Percentiles rank a stretch among this genome's conserved stretches.
phyloP scores from a whole-genome alignment of 2,888 invertebrate genomes.

The Pammene aurita region DNA sequence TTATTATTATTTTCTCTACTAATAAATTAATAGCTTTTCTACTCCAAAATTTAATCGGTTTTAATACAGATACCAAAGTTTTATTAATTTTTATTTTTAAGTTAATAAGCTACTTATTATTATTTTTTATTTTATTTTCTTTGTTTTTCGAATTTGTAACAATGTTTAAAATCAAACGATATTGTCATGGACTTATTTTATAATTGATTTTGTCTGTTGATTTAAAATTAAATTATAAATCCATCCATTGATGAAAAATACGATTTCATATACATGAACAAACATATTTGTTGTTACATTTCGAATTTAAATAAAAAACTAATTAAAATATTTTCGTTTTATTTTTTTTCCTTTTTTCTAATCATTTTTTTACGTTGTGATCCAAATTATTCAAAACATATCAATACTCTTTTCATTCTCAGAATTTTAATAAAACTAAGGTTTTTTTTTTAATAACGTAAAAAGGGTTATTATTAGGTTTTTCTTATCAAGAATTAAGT shows the following conservation, averaged over 20 bases:
- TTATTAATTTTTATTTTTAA: conserved; percentile 77
- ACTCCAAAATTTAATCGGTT: conserved; percentile 80
- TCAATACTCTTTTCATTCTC: conserved; percentile 51
- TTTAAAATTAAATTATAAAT: conserved; percentile 58
- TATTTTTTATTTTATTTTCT: conserved; percentile 61
- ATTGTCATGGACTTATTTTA: conserved; percentile 45
- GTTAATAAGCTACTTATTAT: conserved; percentile 72
- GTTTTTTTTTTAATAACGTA: background rate
- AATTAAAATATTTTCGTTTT: conserved; percentile 65
- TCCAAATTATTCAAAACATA: conserved; percentile 70
- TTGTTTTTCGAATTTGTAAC: conserved; percentile 65
- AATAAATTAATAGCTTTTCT: conserved; percentile 73
- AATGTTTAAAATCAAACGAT: conserved; percentile 47
- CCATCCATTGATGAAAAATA: conserved; percentile 79
- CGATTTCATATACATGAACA: conserved; percentile 75
- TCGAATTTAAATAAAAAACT: conserved; percentile 78
- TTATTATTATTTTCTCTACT: conserved; percentile 62
- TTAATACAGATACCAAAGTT: conserved; percentile 83
- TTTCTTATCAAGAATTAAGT: conserved; percentile 9
- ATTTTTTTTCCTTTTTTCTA: conserved; percentile 63
- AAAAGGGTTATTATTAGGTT: background rate
- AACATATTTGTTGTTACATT: conserved; percentile 76
- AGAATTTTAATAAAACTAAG: background rate
- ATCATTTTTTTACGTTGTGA: conserved; percentile 48
- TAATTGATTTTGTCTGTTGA: conserved; percentile 46